phyloP scores from a whole-genome alignment of 2,888 invertebrate genomes.

The Sarcophaga rosellei region DNA sequence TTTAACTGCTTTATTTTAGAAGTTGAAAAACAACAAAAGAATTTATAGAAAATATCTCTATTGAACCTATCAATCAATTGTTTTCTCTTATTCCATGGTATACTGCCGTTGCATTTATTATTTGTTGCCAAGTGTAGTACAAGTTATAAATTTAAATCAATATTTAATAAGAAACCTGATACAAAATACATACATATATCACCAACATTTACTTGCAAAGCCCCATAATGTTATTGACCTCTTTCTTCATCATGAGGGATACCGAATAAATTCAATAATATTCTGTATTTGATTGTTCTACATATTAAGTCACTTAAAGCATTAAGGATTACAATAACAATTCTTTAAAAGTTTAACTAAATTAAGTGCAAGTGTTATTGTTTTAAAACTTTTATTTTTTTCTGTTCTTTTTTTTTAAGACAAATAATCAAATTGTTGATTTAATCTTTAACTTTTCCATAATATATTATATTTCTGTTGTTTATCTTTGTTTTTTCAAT shows the following conservation, averaged over 20 bases:
- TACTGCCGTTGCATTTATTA: no score
- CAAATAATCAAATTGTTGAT: slow-evolving; percentile 24
- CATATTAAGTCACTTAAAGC: not conserved
- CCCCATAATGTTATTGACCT: slow-evolving; percentile 7
- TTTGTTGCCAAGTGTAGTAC: no score
- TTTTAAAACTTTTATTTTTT: not conserved
- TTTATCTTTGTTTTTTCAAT: slow-evolving; percentile 12
- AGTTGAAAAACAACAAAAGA: no score
- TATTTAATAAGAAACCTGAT: not conserved
- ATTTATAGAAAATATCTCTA: no score
- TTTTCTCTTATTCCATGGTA: slow-evolving; percentile 46
- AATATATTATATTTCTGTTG: slow-evolving; percentile 38
- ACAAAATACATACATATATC: not conserved
- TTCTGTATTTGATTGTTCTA: no score
- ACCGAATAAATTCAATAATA: not conserved
- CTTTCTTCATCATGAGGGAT: not conserved
- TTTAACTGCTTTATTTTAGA: no score
- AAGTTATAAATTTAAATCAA: not conserved
- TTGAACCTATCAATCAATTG: no score
- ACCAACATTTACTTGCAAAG: not conserved
- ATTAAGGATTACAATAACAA: not conserved
- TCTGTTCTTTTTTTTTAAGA: not conserved
- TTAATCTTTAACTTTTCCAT: slow-evolving; percentile 48
- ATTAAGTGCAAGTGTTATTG: not conserved
- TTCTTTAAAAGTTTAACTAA: not conserved